These are phyloP conservation scores for Merodon equestris DNA, from an alignment of 2,888 invertebrate genomes.

Conservation along the genomic window DNA sequence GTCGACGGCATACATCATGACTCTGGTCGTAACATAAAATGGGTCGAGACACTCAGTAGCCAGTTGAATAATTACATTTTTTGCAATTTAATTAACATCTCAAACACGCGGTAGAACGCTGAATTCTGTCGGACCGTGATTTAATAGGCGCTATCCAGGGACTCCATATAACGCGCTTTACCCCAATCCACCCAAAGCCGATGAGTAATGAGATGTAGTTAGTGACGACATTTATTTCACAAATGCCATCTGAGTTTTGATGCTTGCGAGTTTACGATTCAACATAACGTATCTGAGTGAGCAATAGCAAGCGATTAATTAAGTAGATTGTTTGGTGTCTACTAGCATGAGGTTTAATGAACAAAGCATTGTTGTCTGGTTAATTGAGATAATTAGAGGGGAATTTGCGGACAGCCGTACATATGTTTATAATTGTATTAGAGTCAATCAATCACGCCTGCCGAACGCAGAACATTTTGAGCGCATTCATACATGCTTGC, in stretches of 20 bases:
- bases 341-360: neutral
- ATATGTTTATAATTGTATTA: conserved; percentile 20
- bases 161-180: no score
- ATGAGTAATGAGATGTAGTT: conserved; percentile 16
- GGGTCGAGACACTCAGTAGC: no score
- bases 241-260: neutral
- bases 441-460: conserved; percentile 19
- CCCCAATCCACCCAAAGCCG: neutral
- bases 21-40: no score
- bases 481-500: no score
- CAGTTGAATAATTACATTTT: no score
- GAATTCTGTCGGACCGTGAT: no score
- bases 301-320: conserved; percentile 19
- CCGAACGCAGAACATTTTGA: no score
- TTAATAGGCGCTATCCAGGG: no score
- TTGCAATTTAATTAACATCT: no score
- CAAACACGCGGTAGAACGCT: no score
- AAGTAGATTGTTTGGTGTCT: conserved; percentile 6
- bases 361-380: neutral
- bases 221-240: conserved; percentile 17
- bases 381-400: conserved; percentile 19
- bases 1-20: no score
- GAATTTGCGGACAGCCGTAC: conserved; percentile 5
- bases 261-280: neutral
- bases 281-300: neutral